Base-by-base conservation (phyloP, 2,113 vertebrate species). In the Atractosteus spatula region DNA sequence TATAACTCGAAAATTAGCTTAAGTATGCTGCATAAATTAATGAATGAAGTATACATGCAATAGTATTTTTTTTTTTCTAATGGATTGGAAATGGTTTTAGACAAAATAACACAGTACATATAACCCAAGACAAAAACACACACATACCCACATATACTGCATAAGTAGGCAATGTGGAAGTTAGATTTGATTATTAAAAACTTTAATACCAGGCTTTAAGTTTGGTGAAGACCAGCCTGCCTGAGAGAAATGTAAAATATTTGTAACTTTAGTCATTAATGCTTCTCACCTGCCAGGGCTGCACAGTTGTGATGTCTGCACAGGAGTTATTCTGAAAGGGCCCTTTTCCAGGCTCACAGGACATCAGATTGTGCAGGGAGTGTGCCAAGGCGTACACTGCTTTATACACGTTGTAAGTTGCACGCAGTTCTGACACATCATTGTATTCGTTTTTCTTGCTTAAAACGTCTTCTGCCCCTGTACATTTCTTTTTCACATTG, bases 271-370 rank as follows among this genome's bases (percentile, higher is more conserved):
- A 67, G 42, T 42, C 13, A 45, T 44, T 45, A 42, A 12, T 45
- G 42, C 63, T 51, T 51, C 51, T 70, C 43, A 71, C 69, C 69
- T 71, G 69, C 69, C 69, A 71, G 3, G 69, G 69, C 42, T 71
- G 69, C 43, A 68, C 8, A 54, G 4, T 47, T 45, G 43, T 51
- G 43, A 68, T 54, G 47, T 68, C 44, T 13, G 66, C 66, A 68
- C 66, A 68, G n/a, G 66, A 45, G 44, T 68, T 68, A 13, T 68
- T 68, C 51, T 51, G 14, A 68, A 51, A 68, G 43, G 66, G 66
- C 47, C 44, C 66, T 68, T 68, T 68, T 68, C 66, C 66, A n/a
- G 13, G 6, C n/a, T 68, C 66, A 68, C 66, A 68, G 14, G 11
- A 54, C 13, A 68, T 51, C 47, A 68, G 43, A 8, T 68, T 51